Evolutionary conservation across 2,888 invertebrate genomes (phyloP).

Genomic region (Gnatocerus cornutus): DNA sequence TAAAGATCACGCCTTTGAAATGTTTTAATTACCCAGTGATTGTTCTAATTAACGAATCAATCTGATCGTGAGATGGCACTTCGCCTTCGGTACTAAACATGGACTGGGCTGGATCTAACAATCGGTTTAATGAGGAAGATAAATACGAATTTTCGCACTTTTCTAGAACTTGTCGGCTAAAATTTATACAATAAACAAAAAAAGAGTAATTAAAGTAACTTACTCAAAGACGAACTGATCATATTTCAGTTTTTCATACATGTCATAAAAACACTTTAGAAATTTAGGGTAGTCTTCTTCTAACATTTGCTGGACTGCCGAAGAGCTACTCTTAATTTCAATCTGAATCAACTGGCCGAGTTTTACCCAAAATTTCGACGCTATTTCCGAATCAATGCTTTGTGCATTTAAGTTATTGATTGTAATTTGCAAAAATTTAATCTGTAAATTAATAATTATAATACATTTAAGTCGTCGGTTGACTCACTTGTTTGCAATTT

Average conservation of each 20-base stretch:
- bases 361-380: slow-evolving; percentile 74
- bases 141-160: slow-evolving; percentile 90
- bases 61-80: slow-evolving; percentile 83
- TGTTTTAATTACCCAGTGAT: slow-evolving; percentile 74
- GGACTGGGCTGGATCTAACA: slow-evolving; percentile 88
- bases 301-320: slow-evolving; percentile 83
- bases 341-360: slow-evolving; percentile 71
- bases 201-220: slow-evolving; percentile 59
- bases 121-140: slow-evolving; percentile 85
- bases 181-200: slow-evolving; percentile 45
- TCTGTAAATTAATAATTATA: slow-evolving; percentile 64
- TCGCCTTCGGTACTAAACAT: slow-evolving; percentile 83
- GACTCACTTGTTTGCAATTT: slow-evolving; percentile 79
- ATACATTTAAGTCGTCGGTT: neutral
- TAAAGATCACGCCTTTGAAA: slow-evolving; percentile 51
- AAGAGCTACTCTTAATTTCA: slow-evolving; percentile 74
- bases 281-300: slow-evolving; percentile 92
- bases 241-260: slow-evolving; percentile 80
- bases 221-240: slow-evolving; percentile 76
- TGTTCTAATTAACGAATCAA: slow-evolving; percentile 81
- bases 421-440: slow-evolving; percentile 72
- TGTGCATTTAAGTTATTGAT: slow-evolving; percentile 71
- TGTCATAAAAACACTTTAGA: slow-evolving; percentile 85
- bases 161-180: slow-evolving; percentile 75
- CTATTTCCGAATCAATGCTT: slow-evolving; percentile 71